A percentile compares a stretch with the other conserved stretches of the same genome.
Conservation (phyloP, 2,113 vertebrate species). For the Dermatemys mawii region DNA sequence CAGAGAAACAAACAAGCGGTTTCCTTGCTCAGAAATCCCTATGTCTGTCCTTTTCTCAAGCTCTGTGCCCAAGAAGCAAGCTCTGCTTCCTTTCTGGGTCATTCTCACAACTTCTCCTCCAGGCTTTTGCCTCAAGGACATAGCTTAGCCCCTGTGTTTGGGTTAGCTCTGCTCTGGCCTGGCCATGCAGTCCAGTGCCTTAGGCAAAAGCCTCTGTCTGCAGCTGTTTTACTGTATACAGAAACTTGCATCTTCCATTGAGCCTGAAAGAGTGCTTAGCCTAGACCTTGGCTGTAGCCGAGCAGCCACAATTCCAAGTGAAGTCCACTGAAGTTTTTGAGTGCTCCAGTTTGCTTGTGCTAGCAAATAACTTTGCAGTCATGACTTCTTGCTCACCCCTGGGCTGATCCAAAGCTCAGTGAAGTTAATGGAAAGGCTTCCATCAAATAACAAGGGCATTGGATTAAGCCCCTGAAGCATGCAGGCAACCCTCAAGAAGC, state of each 20-base stretch:
- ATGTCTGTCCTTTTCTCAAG: neutral
- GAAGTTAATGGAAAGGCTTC: accelerated
- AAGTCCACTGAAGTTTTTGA: neutral
- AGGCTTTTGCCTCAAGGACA: too few relatives aligned
- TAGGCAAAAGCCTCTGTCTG: neutral
- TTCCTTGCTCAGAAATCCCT: neutral
- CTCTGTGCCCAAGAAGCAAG: neutral
- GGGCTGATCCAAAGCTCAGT: neutral
- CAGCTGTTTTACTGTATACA: neutral
- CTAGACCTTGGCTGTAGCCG: neutral
- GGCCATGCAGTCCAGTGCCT: neutral
- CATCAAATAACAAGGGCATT: accelerated
- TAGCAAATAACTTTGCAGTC: neutral
- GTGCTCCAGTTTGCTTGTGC: neutral
- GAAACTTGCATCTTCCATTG: neutral
- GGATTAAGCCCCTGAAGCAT: neutral
- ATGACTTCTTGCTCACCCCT: neutral
- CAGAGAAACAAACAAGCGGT: neutral
- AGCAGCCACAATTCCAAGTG: neutral
- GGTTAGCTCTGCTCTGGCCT: neutral
- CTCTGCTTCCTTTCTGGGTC: neutral
- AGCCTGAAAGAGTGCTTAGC: neutral
- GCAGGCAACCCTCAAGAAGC: accelerated
- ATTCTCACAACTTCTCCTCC: neutral
- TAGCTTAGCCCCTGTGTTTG: neutral